These are phyloP conservation scores for Xestobium rufovillosum DNA, from an alignment of 2,888 invertebrate species.

Conservation along the genomic window DNA sequence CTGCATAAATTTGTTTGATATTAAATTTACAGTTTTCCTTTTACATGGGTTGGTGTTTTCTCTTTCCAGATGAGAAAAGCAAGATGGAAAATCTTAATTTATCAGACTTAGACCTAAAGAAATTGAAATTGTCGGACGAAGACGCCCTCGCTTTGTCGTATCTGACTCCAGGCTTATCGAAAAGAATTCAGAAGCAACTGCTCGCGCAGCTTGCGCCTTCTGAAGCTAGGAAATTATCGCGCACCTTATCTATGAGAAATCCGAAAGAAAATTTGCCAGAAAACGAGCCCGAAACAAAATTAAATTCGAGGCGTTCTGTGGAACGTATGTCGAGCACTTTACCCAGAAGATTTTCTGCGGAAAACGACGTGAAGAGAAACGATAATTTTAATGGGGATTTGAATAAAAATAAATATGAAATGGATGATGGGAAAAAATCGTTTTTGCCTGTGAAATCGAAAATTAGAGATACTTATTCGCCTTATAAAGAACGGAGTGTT, in stretches of 20 bases:
- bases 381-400: constrained; percentile 14
- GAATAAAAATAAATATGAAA: constrained; percentile 8
- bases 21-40: too few relatives aligned
- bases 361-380: constrained; percentile 22
- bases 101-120: constrained; percentile 56
- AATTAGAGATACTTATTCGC: constrained; percentile 5
- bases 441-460: constrained; percentile 32
- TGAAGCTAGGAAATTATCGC: constrained; percentile 58
- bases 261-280: constrained; percentile 24
- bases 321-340: constrained; percentile 36
- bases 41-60: too few relatives aligned
- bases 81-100: constrained; percentile 42
- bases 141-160: constrained; percentile 62
- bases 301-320: constrained; percentile 23
- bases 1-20: too few relatives aligned
- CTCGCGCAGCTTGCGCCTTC: constrained; percentile 62
- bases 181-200: constrained; percentile 63
- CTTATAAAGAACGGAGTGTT: constrained; percentile 22
- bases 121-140: constrained; percentile 60
- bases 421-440: constrained; percentile 23
- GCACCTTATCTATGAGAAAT: constrained; percentile 52
- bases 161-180: constrained; percentile 63
- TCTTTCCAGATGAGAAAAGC: constrained; percentile 35
- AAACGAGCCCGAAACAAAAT: constrained; percentile 10
- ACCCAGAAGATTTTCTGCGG: constrained; percentile 42